Conservation (phyloP, 2,888 invertebrate species). For the Macrosoma leucophasiata region DNA sequence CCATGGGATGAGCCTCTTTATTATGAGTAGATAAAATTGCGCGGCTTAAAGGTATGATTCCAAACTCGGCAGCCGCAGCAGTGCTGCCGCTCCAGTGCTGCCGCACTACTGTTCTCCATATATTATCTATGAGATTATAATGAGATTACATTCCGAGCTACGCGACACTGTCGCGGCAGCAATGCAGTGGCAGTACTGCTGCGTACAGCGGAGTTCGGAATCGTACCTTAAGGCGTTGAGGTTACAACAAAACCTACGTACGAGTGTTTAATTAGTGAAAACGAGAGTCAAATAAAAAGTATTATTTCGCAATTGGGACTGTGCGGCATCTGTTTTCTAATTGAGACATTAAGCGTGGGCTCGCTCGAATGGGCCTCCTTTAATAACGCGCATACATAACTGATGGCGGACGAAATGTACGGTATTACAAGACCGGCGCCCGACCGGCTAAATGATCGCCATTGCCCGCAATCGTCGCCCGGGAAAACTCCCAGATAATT, state of each 20-base stretch:
- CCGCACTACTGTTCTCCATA: neutral
- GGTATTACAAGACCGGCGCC: constrained; percentile 43
- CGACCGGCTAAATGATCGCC: constrained; percentile 54
- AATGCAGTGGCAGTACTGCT: too few relatives aligned
- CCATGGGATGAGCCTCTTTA: constrained; percentile 40
- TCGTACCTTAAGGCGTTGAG: too few relatives aligned
- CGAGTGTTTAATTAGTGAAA: constrained; percentile 34
- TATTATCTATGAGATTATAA: neutral
- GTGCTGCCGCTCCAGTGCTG: too few relatives aligned
- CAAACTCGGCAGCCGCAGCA: too few relatives aligned
- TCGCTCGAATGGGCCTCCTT: constrained; percentile 55
- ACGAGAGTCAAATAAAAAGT: constrained; percentile 39
- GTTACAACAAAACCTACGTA: too few relatives aligned
- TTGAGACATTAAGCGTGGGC: constrained; percentile 65
- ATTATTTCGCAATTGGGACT: constrained; percentile 47
- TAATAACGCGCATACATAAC: constrained; percentile 63
- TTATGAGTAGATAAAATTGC: constrained; percentile 1
- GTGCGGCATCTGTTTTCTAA: constrained; percentile 61
- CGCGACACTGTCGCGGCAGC: too few relatives aligned
- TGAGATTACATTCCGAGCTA: too few relatives aligned
- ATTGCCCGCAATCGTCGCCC: constrained; percentile 57
- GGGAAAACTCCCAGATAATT: constrained; percentile 64
- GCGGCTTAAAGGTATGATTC: neutral
- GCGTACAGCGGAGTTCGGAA: too few relatives aligned
- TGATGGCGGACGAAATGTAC: constrained; percentile 51